phyloP scores from a whole-genome alignment of 2,797 vertebrate species.

The Cryptoblepharus egeriae region DNA sequence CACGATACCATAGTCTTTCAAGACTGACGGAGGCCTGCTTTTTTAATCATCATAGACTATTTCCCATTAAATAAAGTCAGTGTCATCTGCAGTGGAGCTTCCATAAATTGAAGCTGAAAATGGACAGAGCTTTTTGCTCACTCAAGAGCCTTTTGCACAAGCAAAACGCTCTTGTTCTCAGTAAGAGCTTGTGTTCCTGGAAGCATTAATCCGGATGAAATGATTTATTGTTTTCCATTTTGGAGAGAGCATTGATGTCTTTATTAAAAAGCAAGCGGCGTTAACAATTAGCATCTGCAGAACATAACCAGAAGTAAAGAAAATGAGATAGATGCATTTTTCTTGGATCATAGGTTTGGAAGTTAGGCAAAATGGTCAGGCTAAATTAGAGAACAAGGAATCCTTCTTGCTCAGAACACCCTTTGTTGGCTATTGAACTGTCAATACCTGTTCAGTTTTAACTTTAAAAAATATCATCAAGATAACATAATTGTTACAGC shows the following conservation, averaged over 20 bases:
- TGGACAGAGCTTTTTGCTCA: too few relatives aligned
- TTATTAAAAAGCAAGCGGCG: neutral
- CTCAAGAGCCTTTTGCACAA: too few relatives aligned
- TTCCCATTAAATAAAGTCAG: neutral
- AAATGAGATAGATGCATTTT: neutral
- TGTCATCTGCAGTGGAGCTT: too few relatives aligned
- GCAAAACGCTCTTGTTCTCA: too few relatives aligned
- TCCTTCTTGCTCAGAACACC: neutral
- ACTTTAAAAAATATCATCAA: neutral
- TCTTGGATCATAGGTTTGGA: neutral
- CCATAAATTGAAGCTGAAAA: too few relatives aligned
- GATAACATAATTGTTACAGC: neutral
- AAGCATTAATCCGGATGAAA: neutral
- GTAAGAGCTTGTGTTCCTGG: too few relatives aligned
- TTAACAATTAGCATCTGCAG: constrained; percentile 11
- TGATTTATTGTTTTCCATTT: neutral
- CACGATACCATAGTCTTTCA: too few relatives aligned
- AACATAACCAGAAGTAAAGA: neutral
- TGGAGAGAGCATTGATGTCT: neutral
- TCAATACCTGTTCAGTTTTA: neutral
- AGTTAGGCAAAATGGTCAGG: neutral
- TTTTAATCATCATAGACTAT: neutral
- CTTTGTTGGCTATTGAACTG: neutral
- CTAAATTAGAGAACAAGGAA: neutral
- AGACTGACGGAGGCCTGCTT: too few relatives aligned